Conservation (phyloP, 2,797 vertebrate species). For the Pseudochromis fuscus region DNA sequence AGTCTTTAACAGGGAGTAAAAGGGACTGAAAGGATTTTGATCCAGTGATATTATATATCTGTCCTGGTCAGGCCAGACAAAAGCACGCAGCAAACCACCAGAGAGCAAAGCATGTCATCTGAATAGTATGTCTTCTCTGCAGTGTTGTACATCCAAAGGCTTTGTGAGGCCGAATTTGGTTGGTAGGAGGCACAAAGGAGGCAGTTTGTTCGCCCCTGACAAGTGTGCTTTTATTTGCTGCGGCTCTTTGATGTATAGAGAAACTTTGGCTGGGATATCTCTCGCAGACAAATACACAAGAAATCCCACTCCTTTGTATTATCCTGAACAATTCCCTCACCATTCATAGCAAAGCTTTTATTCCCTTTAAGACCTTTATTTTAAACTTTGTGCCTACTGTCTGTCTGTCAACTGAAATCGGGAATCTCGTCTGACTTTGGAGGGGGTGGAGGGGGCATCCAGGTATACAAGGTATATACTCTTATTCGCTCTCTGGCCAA, state of each 20-base stretch:
- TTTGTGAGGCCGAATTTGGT: constrained; percentile 87
- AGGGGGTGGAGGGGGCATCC: neutral
- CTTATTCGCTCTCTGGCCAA: constrained; percentile 5
- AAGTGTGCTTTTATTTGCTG: constrained; percentile 88
- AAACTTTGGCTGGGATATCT: constrained; percentile 86
- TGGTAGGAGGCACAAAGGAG: constrained; percentile 85
- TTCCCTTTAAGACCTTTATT: constrained; percentile 84
- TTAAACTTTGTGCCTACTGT: constrained; percentile 82
- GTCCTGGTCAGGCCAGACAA: constrained; percentile 85
- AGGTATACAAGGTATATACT: neutral
- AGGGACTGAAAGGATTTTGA: constrained; percentile 86
- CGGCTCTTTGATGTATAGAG: constrained; percentile 88
- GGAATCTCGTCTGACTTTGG: constrained; percentile 69
- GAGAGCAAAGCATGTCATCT: constrained; percentile 88
- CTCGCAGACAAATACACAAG: constrained; percentile 83
- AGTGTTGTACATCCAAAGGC: constrained; percentile 88
- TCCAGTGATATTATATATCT: constrained; percentile 89
- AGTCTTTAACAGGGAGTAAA: constrained; percentile 84
- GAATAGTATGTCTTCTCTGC: constrained; percentile 88
- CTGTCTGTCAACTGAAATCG: constrained; percentile 80
- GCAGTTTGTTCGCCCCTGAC: constrained; percentile 89
- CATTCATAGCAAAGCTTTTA: constrained; percentile 84
- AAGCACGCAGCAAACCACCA: constrained; percentile 85
- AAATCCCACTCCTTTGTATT: constrained; percentile 88
- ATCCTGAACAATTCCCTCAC: constrained; percentile 84